phyloP scores from a whole-genome alignment of 2,888 invertebrate species.

The Coleophora flavipennella region DNA sequence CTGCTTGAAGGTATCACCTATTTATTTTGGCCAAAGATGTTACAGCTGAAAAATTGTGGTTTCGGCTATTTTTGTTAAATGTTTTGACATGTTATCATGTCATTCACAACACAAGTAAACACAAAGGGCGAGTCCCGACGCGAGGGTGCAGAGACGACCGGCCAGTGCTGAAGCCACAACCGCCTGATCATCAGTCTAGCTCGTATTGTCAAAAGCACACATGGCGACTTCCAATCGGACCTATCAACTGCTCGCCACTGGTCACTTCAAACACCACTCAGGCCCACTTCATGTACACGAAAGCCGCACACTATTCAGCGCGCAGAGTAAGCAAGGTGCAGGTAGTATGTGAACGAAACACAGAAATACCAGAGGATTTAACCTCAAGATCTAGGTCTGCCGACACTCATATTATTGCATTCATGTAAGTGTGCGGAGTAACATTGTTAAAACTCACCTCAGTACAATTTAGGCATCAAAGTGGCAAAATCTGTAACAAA shows the following conservation, averaged over 20 bases:
- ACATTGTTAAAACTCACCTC: constrained; percentile 42
- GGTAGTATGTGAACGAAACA: constrained; percentile 16
- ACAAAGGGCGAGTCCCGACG: neutral
- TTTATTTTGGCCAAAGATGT: neutral
- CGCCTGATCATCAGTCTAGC: constrained; percentile 3
- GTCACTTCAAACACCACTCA: too few relatives aligned
- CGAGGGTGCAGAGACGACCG: neutral
- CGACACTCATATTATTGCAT: constrained; percentile 47
- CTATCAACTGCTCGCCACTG: neutral
- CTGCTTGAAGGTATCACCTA: too few relatives aligned
- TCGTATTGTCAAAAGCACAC: constrained; percentile 49
- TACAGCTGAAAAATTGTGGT: neutral
- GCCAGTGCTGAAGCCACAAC: neutral
- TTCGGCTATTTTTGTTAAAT: neutral
- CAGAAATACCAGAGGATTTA: constrained; percentile 35
- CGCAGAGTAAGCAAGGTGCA: too few relatives aligned
- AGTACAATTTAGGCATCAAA: constrained; percentile 67
- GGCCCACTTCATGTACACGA: neutral
- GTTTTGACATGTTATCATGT: neutral
- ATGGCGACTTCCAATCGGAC: constrained; percentile 40
- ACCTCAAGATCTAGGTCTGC: constrained; percentile 53
- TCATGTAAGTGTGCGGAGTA: constrained; percentile 1
- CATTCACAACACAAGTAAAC: neutral
- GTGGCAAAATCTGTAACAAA: constrained; percentile 45
- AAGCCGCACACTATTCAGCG: constrained; percentile 2